Conservation (phyloP, 2,888 invertebrate genomes). For the Cephus pulcher region DNA sequence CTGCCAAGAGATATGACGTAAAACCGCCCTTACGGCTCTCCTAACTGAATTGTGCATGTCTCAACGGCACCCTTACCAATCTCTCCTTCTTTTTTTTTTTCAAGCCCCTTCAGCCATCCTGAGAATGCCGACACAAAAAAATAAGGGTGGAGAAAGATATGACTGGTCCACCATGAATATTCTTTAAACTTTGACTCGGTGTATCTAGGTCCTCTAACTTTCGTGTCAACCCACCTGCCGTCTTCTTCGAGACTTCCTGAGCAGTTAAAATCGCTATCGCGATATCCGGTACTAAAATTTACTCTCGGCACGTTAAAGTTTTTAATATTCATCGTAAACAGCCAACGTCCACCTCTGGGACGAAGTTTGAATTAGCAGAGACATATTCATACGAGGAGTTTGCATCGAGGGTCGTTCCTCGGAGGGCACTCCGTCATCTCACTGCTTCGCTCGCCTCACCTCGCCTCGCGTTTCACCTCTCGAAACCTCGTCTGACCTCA, state of each 20-base stretch:
- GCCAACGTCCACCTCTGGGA: slow-evolving; percentile 61
- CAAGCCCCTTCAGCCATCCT: not conserved
- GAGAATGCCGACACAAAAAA: not conserved
- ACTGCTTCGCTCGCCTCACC: slow-evolving; percentile 57
- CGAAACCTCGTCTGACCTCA: slow-evolving; percentile 27
- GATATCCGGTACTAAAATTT: not conserved
- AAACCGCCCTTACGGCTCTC: slow-evolving; percentile 45
- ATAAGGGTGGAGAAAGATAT: not conserved
- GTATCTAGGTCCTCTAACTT: not conserved
- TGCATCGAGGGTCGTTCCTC: slow-evolving; percentile 67
- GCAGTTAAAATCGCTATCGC: not conserved
- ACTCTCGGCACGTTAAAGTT: slow-evolving; percentile 43
- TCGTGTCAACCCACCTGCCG: not conserved
- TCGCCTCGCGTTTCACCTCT: slow-evolving; percentile 41
- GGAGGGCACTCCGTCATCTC: slow-evolving; percentile 67
- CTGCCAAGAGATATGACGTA: slow-evolving; percentile 50
- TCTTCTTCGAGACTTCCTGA: not conserved
- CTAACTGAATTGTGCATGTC: slow-evolving; percentile 55
- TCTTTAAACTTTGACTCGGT: not conserved
- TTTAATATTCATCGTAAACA: slow-evolving; percentile 65
- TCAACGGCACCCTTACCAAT: slow-evolving; percentile 34
- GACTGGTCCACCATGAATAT: not conserved
- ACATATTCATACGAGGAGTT: slow-evolving; percentile 68
- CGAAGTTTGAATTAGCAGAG: slow-evolving; percentile 67
- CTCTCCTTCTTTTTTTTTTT: not conserved